A percentile compares a stretch with the other conserved stretches of the same genome.
Conservation (phyloP, 2,113 vertebrate genomes). For the Sphyrna mokarran region DNA sequence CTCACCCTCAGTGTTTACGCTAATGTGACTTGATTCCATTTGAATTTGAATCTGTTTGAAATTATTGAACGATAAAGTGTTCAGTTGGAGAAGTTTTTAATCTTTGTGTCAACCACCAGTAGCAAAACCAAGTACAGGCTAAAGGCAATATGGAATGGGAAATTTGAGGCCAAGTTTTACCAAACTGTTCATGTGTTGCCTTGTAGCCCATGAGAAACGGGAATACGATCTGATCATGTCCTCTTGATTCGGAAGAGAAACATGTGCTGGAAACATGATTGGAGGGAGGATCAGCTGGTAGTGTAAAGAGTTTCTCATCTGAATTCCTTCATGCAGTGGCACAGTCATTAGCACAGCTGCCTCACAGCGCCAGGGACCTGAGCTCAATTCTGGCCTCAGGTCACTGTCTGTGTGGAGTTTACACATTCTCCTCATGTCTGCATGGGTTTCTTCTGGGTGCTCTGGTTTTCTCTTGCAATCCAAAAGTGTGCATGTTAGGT, state of each 20-base stretch:
- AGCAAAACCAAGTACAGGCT: background rate
- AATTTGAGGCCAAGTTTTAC: no score
- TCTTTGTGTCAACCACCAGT: no score
- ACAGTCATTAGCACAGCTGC: no score
- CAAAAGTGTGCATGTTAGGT: no score
- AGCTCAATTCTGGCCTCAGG: no score
- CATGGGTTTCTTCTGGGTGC: no score
- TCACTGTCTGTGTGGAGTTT: no score
- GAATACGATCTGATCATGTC: background rate
- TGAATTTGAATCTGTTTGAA: background rate
- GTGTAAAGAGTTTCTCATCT: background rate
- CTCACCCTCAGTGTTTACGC: background rate
- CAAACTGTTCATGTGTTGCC: no score
- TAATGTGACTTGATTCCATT: background rate
- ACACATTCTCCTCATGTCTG: no score
- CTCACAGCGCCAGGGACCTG: no score
- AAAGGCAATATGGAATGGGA: background rate
- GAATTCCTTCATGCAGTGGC: background rate
- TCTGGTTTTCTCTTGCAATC: no score
- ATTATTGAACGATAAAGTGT: background rate
- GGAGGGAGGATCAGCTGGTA: background rate
- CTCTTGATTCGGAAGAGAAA: background rate
- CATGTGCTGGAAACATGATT: background rate
- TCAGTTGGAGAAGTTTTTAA: background rate
- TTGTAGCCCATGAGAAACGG: no score